Evolutionary conservation across 2,797 vertebrate genomes (phyloP), one percentile per base, ranked within the genome.

Genomic region (Poeciliopsis paucimaculata): DNA sequence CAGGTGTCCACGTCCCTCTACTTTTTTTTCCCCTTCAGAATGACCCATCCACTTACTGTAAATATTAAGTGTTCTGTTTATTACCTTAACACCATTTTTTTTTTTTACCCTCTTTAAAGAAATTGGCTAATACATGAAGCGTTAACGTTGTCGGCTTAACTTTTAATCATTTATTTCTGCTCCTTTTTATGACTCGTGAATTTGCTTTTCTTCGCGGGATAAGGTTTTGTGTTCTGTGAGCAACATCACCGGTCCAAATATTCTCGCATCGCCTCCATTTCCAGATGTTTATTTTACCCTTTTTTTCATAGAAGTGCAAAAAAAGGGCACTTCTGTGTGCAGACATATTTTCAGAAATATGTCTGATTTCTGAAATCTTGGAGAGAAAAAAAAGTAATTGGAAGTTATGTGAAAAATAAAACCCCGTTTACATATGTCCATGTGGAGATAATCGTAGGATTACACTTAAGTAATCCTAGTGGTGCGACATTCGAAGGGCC

Each of bases 231-330:
- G 31, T 71, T 70, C 49, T 74, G 34, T 43, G 49, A 71, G 77
- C 66, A 55, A 28, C 82, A 87, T 90, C 86, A 77, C 84, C 82
- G 86, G 84, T 79, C 76, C 72, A 36, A 3, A 80, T 34, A 64
- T 78, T 90, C 80, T 91, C 76, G 4, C 89, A 88, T 87, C 82
- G 90, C 82, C 77, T 91, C 77, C 47, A 12, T 66, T 76, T 84
- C 79, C 75, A 34, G 51, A 47, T 39, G 43, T 78, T 76, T 18
- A 13, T 46, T 72, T 80, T 70, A 51, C 9, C 36, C 18, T 57
- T 70, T 70, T 70, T 71, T 28, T n/a, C 4, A 28, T 5, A 45
- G 26, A 71, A n/a, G 41, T 5, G n/a, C 41, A 71, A 34, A 34
- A 34, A 34, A 34, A 34, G 31, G 31, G 31, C 31, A 34, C 31